Evolutionary conservation across 2,888 invertebrate species (phyloP), one percentile per base, ranked within the genome.

Genomic region (Watsonalla binaria): DNA sequence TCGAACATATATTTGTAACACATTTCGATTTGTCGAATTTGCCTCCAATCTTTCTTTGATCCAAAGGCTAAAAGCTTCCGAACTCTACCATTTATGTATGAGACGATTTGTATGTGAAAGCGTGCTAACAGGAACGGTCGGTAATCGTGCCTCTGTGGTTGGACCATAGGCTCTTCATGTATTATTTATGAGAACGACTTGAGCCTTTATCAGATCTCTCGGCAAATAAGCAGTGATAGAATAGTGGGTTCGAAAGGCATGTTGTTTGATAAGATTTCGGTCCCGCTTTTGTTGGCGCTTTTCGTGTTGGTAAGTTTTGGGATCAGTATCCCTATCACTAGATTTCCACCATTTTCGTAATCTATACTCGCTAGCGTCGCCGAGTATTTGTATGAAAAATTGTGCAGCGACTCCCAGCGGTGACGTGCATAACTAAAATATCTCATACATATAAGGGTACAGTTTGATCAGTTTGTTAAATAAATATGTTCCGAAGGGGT

Each of bases 21-120:
- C 37, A 49, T 37, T 6, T 49, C 49, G 39, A 37, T 49, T 49
- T 39, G 49, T 37, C 9, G 49, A 37, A 49, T 49, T 49, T 49
- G 39, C 49, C 37, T 48, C 49, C 9, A 49, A 37, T 39, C n/a
- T n/a, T 34, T 13, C 49, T 49, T 49, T 49, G 49, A 49, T 15
- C 37, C 24, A 46, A 37, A 15, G n/a, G 39, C n/a, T 49, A 49
- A 37, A 34, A 49, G 49, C 14, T 7, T 6, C 37, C 13, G 13
- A 37, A 9, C 14, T 37, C 49, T 14, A 34, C 33, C 42, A 45
- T 45, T 51, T 51, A 51, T 51, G 51, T 51, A 51, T 51, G 46
- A 51, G 35, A 34, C 51, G 51, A 34, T 51, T 51, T 46, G 51
- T 51, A 51, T 46, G 46, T 13, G n/a, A 48, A 42, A 34, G 33